These are phyloP conservation scores for Esperia sulphurella DNA, from an alignment of 2,888 invertebrate genomes.

Conservation along the genomic window DNA sequence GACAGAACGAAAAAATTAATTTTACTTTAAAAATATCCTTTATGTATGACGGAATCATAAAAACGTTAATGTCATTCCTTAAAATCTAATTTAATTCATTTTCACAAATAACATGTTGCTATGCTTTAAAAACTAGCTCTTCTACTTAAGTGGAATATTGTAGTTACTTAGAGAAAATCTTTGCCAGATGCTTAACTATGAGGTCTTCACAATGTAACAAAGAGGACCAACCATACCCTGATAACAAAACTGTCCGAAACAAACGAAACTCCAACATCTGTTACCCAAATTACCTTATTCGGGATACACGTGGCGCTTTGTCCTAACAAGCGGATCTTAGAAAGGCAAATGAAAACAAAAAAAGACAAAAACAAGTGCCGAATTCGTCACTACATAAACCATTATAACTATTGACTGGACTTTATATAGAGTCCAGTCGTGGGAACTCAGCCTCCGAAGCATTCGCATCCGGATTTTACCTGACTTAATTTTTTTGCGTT, in stretches of 20 bases:
- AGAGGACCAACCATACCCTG: not conserved
- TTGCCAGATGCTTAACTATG: slow-evolving; percentile 2
- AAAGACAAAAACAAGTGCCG: slow-evolving; percentile 41
- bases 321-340: slow-evolving; percentile 32
- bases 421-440: slow-evolving; percentile 50
- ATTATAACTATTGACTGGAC: slow-evolving; percentile 27
- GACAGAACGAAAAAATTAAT: too few relatives aligned
- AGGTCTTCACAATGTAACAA: not conserved
- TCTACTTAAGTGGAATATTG: too few relatives aligned
- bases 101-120: too few relatives aligned
- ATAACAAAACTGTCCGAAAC: slow-evolving; percentile 8
- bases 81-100: too few relatives aligned
- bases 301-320: slow-evolving; percentile 61
- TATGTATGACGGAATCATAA: too few relatives aligned
- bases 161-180: slow-evolving; percentile 20
- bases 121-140: too few relatives aligned
- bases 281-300: slow-evolving; percentile 32
- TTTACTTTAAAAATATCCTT: too few relatives aligned
- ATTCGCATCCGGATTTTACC: slow-evolving; percentile 73
- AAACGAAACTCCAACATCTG: slow-evolving; percentile 44
- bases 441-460: slow-evolving; percentile 48
- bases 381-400: slow-evolving; percentile 63
- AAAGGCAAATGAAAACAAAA: slow-evolving; percentile 14
- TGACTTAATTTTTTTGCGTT: slow-evolving; percentile 55
- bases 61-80: too few relatives aligned